A percentile compares a stretch with the other conserved stretches of the same genome.
Conservation (phyloP, 2,888 invertebrate genomes). For the Cheilosia vulpina region DNA sequence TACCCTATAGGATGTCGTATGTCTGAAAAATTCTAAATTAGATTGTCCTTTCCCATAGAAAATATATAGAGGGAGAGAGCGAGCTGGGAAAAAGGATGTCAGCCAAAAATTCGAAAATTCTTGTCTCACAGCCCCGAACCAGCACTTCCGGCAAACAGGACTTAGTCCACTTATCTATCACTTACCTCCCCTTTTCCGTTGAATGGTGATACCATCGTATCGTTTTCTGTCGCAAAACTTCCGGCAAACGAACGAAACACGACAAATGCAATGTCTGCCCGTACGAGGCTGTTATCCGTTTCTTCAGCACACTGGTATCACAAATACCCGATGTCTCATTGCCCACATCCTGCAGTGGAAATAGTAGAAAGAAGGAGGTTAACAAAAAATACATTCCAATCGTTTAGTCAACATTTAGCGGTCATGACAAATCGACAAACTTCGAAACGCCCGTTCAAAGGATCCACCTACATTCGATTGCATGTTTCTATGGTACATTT, state of each 20-base stretch:
- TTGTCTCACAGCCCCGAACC: neutral
- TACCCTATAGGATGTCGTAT: conserved; percentile 9
- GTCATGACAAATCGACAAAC: conserved; percentile 66
- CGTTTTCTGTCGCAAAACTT: conserved; percentile 91
- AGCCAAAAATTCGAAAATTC: conserved; percentile 7
- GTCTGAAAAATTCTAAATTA: conserved; percentile 36
- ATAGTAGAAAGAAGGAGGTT: conserved; percentile 27
- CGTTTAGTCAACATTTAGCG: conserved; percentile 72
- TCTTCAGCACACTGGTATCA: conserved; percentile 94
- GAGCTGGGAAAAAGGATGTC: conserved; percentile 15
- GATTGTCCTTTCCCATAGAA: conserved; percentile 26
- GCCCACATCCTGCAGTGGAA: conserved; percentile 90
- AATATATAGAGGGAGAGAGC: too few species aligned
- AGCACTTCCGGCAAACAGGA: conserved; percentile 29
- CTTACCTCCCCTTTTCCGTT: conserved; percentile 91
- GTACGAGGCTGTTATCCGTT: conserved; percentile 95
- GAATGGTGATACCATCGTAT: conserved; percentile 95
- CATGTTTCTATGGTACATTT: neutral
- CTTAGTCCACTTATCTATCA: conserved; percentile 58
- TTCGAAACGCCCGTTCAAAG: conserved; percentile 41
- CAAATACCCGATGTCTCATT: conserved; percentile 95
- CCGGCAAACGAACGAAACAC: conserved; percentile 95
- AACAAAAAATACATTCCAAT: conserved; percentile 44
- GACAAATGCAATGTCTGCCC: conserved; percentile 96
- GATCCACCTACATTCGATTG: conserved; percentile 6